A percentile compares a stretch with the other conserved stretches of the same genome.
Conservation (phyloP, 2,797 vertebrate genomes). For the Melanotaenia pygmaea region DNA sequence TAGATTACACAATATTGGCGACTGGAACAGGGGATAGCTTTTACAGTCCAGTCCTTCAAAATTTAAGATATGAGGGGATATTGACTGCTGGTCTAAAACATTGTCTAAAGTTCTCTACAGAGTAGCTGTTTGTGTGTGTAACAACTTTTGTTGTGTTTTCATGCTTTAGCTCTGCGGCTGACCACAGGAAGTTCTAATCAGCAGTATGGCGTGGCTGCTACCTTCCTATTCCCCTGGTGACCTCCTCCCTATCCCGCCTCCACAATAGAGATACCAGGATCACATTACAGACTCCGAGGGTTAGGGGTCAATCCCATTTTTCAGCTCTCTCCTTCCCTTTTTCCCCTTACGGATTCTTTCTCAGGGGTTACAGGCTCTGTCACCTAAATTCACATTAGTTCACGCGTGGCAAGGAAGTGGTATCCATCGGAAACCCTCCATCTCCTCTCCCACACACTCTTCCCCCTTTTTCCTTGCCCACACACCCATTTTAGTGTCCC, state of each 20-base stretch:
- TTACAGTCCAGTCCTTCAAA: background rate
- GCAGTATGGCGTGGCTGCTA: conserved; percentile 56
- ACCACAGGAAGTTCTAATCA: conserved; percentile 81
- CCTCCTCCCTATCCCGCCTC: conserved; percentile 60
- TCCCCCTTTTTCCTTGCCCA: conserved; percentile 12
- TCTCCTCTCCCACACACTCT: conserved; percentile 32
- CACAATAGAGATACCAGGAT: conserved; percentile 79
- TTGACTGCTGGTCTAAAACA: background rate
- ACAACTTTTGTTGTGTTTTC: conserved; percentile 23
- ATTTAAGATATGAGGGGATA: background rate
- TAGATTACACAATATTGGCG: no score
- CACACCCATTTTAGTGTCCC: conserved; percentile 52
- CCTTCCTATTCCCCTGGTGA: conserved; percentile 71
- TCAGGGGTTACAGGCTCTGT: conserved; percentile 72
- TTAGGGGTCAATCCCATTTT: conserved; percentile 81
- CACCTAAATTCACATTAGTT: conserved; percentile 80
- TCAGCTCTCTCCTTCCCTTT: conserved; percentile 63
- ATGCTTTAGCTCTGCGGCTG: conserved; percentile 40
- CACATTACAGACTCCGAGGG: conserved; percentile 72
- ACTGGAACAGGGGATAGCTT: background rate
- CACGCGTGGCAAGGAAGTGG: conserved; percentile 75
- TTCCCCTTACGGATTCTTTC: conserved; percentile 64
- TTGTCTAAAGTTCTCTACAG: background rate
- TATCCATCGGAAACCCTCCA: conserved; percentile 64
- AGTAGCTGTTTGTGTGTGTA: background rate